A percentile compares a stretch with the other conserved stretches of the same genome.
These are phyloP conservation scores for Ditylenchus weischeri DNA, from an alignment of 2,888 invertebrate species.

Conservation along the genomic window DNA sequence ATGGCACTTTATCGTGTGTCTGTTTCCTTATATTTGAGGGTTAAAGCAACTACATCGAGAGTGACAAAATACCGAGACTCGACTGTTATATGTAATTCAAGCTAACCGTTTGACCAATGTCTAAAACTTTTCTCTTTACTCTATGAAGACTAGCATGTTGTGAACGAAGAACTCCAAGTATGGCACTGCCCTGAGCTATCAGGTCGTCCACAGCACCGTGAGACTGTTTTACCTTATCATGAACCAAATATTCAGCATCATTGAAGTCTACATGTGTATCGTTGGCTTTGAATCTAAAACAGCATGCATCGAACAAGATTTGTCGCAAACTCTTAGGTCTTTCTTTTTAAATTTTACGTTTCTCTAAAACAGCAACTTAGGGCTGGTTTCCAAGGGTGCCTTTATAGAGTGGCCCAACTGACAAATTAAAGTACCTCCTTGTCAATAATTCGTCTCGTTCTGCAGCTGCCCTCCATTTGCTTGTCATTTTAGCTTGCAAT, in stretches of 20 bases:
- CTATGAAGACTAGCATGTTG: slow-evolving; percentile 47
- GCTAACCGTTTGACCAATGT: slow-evolving; percentile 49
- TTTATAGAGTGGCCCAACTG: too few species aligned
- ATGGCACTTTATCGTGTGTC: too few species aligned
- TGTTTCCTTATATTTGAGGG: too few species aligned
- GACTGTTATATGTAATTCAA: not conserved
- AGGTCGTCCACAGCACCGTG: slow-evolving; percentile 49
- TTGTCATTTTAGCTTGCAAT: slow-evolving; percentile 48
- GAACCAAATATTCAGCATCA: slow-evolving; percentile 50
- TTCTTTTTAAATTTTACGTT: too few species aligned
- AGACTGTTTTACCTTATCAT: slow-evolving; percentile 51
- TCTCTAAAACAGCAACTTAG: too few species aligned
- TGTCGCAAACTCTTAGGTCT: too few species aligned
- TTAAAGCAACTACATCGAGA: too few species aligned
- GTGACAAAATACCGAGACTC: too few species aligned
- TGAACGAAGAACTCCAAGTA: slow-evolving; percentile 42
- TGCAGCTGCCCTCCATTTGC: slow-evolving; percentile 49
- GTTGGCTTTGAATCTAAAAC: slow-evolving; percentile 48
- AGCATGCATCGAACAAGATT: too few species aligned
- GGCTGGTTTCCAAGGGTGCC: too few species aligned
- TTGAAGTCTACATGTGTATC: slow-evolving; percentile 50
- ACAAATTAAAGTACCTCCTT: slow-evolving; percentile 35
- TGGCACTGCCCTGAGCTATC: slow-evolving; percentile 47
- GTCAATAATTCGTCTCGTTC: slow-evolving; percentile 53
- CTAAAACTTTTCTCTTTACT: slow-evolving; percentile 47